Conservation (phyloP, 2,113 vertebrate genomes). For the Osmerus mordax region DNA sequence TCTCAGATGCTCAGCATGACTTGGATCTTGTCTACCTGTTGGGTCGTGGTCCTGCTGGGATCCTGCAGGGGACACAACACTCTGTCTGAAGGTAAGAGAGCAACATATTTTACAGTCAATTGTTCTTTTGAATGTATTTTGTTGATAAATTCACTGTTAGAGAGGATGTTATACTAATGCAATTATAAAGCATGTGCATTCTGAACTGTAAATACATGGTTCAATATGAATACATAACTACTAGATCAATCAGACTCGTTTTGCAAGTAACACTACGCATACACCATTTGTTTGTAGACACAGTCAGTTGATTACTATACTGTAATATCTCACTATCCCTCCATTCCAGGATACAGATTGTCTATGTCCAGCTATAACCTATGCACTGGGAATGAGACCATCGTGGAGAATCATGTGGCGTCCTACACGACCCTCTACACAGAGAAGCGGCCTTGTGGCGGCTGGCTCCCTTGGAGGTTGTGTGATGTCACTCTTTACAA, state of each 20-base stretch:
- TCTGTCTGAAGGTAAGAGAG: constrained; percentile 61
- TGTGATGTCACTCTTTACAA: constrained; percentile 73
- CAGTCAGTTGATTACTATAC: not conserved
- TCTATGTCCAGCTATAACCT: constrained; percentile 78
- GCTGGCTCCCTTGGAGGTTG: constrained; percentile 79
- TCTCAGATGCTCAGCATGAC: constrained; percentile 58
- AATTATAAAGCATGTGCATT: too few relatives aligned
- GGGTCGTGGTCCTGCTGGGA: constrained; percentile 40
- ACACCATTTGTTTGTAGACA: not conserved
- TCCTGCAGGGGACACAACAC: constrained; percentile 51
- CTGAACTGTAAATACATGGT: too few relatives aligned
- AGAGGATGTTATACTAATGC: too few relatives aligned
- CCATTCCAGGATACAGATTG: constrained; percentile 71
- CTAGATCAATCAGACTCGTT: too few relatives aligned
- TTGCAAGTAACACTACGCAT: too few relatives aligned
- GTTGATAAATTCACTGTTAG: too few relatives aligned
- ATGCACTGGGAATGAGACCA: constrained; percentile 71
- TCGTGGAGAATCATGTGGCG: constrained; percentile 57
- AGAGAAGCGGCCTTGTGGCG: constrained; percentile 67
- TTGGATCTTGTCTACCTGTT: constrained; percentile 51
- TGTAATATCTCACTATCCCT: not conserved
- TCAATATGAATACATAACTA: too few relatives aligned
- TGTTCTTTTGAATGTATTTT: not conserved
- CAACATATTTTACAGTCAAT: not conserved
- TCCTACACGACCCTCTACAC: constrained; percentile 63